Conservation (phyloP, 2,797 vertebrate species). For the Cheirogaleus major region DNA sequence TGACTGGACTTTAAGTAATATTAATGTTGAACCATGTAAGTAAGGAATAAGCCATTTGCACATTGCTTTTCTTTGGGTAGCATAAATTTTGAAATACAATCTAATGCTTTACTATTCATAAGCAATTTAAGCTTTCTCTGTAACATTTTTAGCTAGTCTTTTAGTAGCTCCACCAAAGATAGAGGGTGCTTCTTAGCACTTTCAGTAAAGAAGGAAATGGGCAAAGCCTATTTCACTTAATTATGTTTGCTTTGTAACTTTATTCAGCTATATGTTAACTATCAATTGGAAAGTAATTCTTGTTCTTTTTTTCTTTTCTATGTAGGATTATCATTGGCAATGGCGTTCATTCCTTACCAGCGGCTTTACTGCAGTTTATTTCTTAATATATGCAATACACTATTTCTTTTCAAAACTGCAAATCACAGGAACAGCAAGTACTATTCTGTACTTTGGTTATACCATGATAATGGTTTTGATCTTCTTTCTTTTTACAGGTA, state of each 20-base stretch:
- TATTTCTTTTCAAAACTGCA: slow-evolving; percentile 97
- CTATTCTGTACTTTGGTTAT: slow-evolving; percentile 96
- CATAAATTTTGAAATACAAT: slow-evolving; percentile 13
- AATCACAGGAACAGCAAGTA: slow-evolving; percentile 95
- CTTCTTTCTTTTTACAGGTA: slow-evolving; percentile 97
- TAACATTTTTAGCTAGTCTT: not conserved
- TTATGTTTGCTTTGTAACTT: not conserved
- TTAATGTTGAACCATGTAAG: slow-evolving; percentile 15
- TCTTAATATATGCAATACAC: slow-evolving; percentile 95
- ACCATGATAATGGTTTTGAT: slow-evolving; percentile 98
- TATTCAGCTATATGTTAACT: not conserved
- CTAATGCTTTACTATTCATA: slow-evolving; percentile 30
- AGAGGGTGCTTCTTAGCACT: not conserved
- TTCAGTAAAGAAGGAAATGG: not conserved
- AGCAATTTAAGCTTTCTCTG: not conserved
- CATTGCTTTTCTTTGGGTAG: slow-evolving; percentile 9
- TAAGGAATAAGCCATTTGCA: not conserved
- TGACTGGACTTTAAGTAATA: not conserved
- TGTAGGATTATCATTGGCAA: slow-evolving; percentile 96
- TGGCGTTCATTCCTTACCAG: slow-evolving; percentile 98
- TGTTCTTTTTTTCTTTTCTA: not conserved
- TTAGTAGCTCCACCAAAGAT: not conserved
- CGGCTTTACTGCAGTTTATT: slow-evolving; percentile 95
- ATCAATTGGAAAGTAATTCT: not conserved
- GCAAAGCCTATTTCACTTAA: not conserved